Conservation (phyloP, 2,797 vertebrate species). For the Carduelis carduelis region DNA sequence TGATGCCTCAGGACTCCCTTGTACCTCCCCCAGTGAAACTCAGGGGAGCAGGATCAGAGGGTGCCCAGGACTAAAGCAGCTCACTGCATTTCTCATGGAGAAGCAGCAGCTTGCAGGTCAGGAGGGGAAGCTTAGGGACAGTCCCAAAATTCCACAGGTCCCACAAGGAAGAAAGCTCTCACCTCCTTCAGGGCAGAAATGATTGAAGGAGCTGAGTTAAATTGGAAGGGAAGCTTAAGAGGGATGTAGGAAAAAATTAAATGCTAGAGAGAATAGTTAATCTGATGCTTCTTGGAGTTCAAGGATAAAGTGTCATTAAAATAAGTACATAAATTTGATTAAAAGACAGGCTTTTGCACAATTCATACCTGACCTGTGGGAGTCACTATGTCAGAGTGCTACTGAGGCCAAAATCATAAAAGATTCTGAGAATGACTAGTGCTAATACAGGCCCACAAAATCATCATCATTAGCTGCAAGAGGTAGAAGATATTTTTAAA, state of each 20-base stretch:
- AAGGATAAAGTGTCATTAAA: not conserved
- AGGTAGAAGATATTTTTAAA: not conserved
- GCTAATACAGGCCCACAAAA: not conserved
- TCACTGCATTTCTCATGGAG: not conserved
- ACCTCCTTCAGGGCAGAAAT: not conserved
- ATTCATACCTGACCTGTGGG: not conserved
- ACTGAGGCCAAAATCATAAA: not conserved
- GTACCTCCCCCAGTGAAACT: not conserved
- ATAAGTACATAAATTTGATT: not conserved
- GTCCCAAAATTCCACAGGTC: not conserved
- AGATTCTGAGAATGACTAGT: not conserved
- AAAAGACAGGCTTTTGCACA: not conserved
- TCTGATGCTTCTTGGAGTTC: not conserved
- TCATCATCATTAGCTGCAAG: not conserved
- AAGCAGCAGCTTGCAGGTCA: not conserved
- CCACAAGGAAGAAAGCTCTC: not conserved
- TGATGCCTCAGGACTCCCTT: constrained; percentile 13
- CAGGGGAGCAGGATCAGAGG: constrained; percentile 19
- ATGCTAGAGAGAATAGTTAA: not conserved
- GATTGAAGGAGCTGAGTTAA: not conserved
- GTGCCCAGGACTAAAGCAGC: not conserved
- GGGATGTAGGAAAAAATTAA: not conserved
- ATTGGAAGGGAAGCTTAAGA: not conserved
- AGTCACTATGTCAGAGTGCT: not conserved
- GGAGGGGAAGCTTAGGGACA: not conserved